Conservation (phyloP, 2,797 vertebrate genomes). For the Myripristis jacobus region DNA sequence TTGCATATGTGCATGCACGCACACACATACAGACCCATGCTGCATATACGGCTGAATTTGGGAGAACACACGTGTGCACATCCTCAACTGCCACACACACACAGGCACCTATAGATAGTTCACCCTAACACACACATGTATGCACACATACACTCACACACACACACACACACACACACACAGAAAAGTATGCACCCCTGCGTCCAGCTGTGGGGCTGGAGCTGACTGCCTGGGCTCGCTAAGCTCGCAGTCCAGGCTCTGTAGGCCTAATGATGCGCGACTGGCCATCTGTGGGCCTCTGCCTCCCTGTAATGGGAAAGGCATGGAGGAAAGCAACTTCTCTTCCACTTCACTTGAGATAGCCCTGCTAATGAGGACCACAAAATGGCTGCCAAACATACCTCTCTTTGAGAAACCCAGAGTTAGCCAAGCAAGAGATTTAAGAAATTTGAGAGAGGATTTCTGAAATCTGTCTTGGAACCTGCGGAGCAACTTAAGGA, state of each 20-base stretch:
- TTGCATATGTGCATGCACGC: slow-evolving; percentile 9
- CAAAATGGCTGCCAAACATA: slow-evolving; percentile 40
- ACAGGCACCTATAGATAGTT: too few relatives aligned
- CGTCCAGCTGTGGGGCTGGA: slow-evolving; percentile 71
- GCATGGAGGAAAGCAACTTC: slow-evolving; percentile 52
- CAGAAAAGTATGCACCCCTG: slow-evolving; percentile 19
- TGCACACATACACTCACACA: slow-evolving; percentile 4
- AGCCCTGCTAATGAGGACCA: slow-evolving; percentile 46
- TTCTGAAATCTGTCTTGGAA: background rate
- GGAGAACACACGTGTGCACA: background rate
- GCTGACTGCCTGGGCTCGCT: slow-evolving; percentile 57
- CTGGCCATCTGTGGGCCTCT: slow-evolving; percentile 74
- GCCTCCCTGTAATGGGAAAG: slow-evolving; percentile 48
- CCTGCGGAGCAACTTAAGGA: too few relatives aligned
- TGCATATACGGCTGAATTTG: too few relatives aligned
- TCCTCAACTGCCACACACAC: background rate
- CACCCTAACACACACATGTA: background rate
- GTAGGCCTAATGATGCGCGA: slow-evolving; percentile 75
- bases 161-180: slow-evolving; percentile 36
- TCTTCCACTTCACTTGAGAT: slow-evolving; percentile 57
- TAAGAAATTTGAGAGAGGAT: too few relatives aligned
- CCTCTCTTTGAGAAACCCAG: slow-evolving; percentile 25
- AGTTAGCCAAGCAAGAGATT: slow-evolving; percentile 15
- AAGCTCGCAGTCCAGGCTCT: slow-evolving; percentile 49
- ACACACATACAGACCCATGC: background rate